phyloP scores from a whole-genome alignment of 2,888 invertebrate species.

The Dioctria rufipes region DNA sequence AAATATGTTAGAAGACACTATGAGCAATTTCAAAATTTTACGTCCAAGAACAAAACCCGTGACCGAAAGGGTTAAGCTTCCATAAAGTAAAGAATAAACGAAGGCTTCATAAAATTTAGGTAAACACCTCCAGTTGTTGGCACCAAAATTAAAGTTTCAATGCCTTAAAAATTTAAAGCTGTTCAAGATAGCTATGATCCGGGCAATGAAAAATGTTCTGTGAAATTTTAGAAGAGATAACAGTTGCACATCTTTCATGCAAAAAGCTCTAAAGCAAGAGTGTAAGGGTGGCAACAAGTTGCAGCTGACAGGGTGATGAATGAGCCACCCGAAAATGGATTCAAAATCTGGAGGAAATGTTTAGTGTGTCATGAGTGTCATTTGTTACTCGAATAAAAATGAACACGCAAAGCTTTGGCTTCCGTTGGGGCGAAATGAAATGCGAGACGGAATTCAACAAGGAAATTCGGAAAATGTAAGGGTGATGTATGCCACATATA shows the following conservation, averaged over 20 bases:
- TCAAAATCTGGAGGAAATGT: not conserved
- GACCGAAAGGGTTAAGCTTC: too few relatives aligned
- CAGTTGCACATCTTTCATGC: not conserved
- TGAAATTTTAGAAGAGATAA: not conserved
- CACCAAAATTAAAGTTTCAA: too few relatives aligned
- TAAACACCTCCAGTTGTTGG: too few relatives aligned
- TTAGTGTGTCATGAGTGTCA: not conserved
- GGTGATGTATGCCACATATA: too few relatives aligned
- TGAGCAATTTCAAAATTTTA: too few relatives aligned
- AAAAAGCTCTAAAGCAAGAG: not conserved
- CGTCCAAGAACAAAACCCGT: too few relatives aligned
- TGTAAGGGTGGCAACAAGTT: conserved; percentile 17
- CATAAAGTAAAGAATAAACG: too few relatives aligned
- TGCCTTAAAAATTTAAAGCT: conserved; percentile 7
- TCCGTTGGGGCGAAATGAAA: not conserved
- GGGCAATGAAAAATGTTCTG: conserved; percentile 5
- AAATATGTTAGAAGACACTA: too few relatives aligned
- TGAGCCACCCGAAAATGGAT: not conserved
- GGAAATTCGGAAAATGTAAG: conserved; percentile 9
- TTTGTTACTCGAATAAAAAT: not conserved
- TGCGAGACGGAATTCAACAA: not conserved
- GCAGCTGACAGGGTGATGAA: conserved; percentile 5
- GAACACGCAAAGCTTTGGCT: not conserved
- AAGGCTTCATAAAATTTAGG: too few relatives aligned
- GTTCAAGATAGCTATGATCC: not conserved